A percentile compares a stretch with the other conserved stretches of the same genome.
Evolutionary conservation across 2,888 invertebrate species (phyloP).

Genomic region (Romanomermis culicivorax): DNA sequence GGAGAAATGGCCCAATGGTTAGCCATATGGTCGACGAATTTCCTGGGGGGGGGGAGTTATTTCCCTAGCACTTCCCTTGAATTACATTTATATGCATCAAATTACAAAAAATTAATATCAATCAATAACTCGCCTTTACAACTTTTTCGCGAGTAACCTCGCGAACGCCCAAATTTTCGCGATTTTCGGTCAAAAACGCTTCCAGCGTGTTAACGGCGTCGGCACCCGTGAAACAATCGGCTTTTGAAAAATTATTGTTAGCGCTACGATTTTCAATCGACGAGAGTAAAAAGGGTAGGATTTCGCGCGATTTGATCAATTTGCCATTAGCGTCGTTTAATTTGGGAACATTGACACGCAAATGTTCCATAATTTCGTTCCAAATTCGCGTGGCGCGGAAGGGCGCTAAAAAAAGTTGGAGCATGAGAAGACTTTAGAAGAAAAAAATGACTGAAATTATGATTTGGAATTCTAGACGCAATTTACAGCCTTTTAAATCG

Average conservation of each 20-base stretch:
- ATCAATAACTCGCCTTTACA: neutral
- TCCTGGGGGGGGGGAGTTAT: too few species aligned
- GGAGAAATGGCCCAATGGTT: too few species aligned
- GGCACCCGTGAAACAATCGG: neutral
- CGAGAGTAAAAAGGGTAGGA: too few species aligned
- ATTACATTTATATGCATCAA: too few species aligned
- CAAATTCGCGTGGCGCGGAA: slow-evolving; percentile 1
- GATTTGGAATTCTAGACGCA: neutral
- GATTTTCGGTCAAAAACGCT: neutral
- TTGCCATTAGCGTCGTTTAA: neutral
- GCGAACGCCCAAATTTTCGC: neutral
- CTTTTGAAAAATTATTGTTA: neutral
- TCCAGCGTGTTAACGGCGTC: neutral
- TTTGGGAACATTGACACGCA: neutral
- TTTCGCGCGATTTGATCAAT: too few species aligned
- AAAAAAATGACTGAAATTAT: neutral
- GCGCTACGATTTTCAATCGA: neutral
- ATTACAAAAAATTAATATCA: too few species aligned
- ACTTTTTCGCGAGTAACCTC: slow-evolving; percentile 1
- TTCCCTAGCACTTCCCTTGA: too few species aligned
- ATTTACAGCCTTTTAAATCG: neutral
- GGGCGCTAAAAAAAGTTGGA: neutral
- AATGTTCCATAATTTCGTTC: neutral
- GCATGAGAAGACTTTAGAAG: too few species aligned
- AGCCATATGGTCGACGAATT: too few species aligned